Evolutionary conservation across 1,140 invertebrate species (phyloP).

Genomic region (Meteorus sp.): DNA sequence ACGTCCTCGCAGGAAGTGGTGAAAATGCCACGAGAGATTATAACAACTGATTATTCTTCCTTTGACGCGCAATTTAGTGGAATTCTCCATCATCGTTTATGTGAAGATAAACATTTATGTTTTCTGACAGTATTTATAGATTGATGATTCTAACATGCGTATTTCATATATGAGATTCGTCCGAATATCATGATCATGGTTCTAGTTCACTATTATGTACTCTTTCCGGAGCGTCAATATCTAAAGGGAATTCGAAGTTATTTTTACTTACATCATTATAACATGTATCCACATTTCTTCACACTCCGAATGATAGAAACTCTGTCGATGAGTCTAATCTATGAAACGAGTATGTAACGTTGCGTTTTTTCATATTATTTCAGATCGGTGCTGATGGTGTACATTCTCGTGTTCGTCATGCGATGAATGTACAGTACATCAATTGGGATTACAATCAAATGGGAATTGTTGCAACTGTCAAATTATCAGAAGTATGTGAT

Average conservation of each 20-base stretch:
- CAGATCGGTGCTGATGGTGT: slow-evolving; percentile 92
- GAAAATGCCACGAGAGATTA: no score
- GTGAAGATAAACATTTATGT: no score
- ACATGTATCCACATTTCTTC: no score
- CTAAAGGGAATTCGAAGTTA: slow-evolving; percentile 46
- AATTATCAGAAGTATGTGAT: slow-evolving; percentile 69
- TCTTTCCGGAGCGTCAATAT: slow-evolving; percentile 26
- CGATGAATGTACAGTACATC: slow-evolving; percentile 78
- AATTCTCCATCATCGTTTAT: no score
- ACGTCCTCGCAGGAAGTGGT: slow-evolving; percentile 19
- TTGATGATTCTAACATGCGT: no score
- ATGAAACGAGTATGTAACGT: slow-evolving; percentile 21
- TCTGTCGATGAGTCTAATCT: slow-evolving; percentile 29
- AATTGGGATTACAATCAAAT: slow-evolving; percentile 85
- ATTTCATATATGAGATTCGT: not conserved
- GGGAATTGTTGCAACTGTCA: slow-evolving; percentile 87
- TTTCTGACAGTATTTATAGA: no score
- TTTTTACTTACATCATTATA: no score
- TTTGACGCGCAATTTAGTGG: slow-evolving; percentile 8
- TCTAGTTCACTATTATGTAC: not conserved
- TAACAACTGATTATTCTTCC: not conserved
- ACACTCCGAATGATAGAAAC: slow-evolving; percentile 33
- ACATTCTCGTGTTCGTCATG: slow-evolving; percentile 80
- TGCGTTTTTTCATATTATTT: slow-evolving; percentile 40
- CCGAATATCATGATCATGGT: not conserved